A percentile compares a stretch with the other conserved stretches of the same genome.
phyloP scores from a whole-genome alignment of 2,888 invertebrate genomes.

The Drosophila demipolita region DNA sequence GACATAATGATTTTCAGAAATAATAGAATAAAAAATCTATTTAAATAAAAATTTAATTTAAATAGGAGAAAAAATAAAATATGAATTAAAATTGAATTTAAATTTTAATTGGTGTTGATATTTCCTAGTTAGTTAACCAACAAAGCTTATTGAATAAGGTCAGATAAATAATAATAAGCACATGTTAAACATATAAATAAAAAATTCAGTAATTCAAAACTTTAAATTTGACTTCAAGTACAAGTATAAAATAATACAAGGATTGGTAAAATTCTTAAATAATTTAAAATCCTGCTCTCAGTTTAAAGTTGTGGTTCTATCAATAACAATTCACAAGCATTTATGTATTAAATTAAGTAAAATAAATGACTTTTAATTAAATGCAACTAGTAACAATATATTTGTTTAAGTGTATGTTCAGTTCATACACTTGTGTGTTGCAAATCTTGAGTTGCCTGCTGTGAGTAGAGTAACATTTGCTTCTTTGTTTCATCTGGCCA shows the following conservation, averaged over 20 bases:
- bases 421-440: constrained; percentile 2
- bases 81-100: too few species aligned
- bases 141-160: not conserved
- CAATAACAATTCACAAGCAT: not conserved
- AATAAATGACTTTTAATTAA: not conserved
- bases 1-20: not conserved
- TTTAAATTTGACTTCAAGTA: not conserved
- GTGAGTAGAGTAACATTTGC: constrained; percentile 19
- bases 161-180: too few species aligned
- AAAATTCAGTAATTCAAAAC: not conserved
- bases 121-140: not conserved
- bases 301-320: not conserved
- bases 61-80: not conserved
- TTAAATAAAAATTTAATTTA: too few species aligned
- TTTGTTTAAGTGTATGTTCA: not conserved
- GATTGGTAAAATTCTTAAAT: not conserved
- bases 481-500: constrained; percentile 19
- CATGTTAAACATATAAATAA: not conserved
- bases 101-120: not conserved
- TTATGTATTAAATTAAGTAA: not conserved
- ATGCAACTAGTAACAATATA: not conserved
- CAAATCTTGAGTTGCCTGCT: constrained; percentile 18
- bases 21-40: not conserved
- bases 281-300: not conserved
- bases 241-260: too few species aligned